Evolutionary conservation across 2,888 invertebrate species (phyloP).

Genomic region (Drosophila anomalata): DNA sequence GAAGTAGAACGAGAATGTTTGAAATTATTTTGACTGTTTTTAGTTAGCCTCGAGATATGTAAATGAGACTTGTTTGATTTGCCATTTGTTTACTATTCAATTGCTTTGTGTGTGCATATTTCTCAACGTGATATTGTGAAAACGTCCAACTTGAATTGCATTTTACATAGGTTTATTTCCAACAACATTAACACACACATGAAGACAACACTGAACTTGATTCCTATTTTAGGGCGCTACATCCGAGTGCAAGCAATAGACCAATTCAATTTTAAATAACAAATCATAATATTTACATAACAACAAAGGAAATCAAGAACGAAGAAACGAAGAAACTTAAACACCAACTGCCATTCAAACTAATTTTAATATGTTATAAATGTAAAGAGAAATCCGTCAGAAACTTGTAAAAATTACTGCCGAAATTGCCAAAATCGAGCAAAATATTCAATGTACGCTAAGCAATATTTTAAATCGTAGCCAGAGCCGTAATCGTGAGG

Average conservation of each 20-base stretch:
- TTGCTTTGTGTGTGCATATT: conserved; percentile 55
- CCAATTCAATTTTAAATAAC: conserved; percentile 61
- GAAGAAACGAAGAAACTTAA: conserved; percentile 21
- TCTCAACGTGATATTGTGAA: conserved; percentile 76
- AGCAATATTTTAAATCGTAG: conserved; percentile 71
- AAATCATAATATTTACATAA: conserved; percentile 47
- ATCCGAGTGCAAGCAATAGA: conserved; percentile 63
- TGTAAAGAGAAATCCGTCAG: conserved; percentile 62
- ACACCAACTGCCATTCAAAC: conserved; percentile 54
- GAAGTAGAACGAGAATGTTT: conserved; percentile 43
- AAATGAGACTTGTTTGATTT: conserved; percentile 55
- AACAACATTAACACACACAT: conserved; percentile 11
- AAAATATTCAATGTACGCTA: conserved; percentile 62
- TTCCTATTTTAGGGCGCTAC: conserved; percentile 68
- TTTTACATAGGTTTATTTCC: conserved; percentile 55
- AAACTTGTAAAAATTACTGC: conserved; percentile 61
- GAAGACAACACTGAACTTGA: conserved; percentile 55
- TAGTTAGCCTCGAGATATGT: conserved; percentile 60
- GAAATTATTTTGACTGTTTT: conserved; percentile 66
- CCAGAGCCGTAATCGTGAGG: conserved; percentile 25
- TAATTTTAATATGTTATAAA: conserved; percentile 54
- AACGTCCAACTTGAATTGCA: conserved; percentile 77
- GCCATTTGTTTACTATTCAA: conserved; percentile 57
- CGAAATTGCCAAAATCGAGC: conserved; percentile 46
- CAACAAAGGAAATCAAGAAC: conserved; percentile 18